A percentile compares a stretch with the other conserved stretches of the same genome.
phyloP scores from a whole-genome alignment of 1,140 invertebrate species.

The Drosophila lacertosa region DNA sequence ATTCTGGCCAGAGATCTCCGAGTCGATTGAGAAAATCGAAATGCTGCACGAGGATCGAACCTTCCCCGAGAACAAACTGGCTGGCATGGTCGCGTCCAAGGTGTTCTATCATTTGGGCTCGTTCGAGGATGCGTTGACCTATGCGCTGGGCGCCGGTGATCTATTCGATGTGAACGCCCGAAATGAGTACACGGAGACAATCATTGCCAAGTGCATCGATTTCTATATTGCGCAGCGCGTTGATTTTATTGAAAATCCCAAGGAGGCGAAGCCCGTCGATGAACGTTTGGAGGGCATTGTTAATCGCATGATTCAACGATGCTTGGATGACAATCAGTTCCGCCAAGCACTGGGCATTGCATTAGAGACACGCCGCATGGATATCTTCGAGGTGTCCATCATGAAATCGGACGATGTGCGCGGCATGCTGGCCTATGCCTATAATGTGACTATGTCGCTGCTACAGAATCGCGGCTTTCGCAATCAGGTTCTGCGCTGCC shows the following conservation, averaged over 20 bases:
- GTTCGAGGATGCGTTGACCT: constrained; percentile 97
- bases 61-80: constrained; percentile 95
- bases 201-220: constrained; percentile 97
- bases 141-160: constrained; percentile 96
- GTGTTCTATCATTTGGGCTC: constrained; percentile 99
- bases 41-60: constrained; percentile 96
- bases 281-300: constrained; percentile 96
- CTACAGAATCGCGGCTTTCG: constrained; percentile 97
- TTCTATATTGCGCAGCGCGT: constrained; percentile 95
- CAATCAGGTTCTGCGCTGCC: constrained; percentile 93
- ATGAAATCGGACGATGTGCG: constrained; percentile 95
- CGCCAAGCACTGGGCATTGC: constrained; percentile 97
- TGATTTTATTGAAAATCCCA: constrained; percentile 87
- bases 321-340: constrained; percentile 96
- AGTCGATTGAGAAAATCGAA: constrained; percentile 99
- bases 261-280: constrained; percentile 91
- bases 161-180: constrained; percentile 97
- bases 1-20: constrained; percentile 99
- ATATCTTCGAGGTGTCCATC: constrained; percentile 95
- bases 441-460: constrained; percentile 97
- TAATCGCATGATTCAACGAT: constrained; percentile 98
- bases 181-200: constrained; percentile 98
- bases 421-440: constrained; percentile 96
- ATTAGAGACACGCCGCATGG: constrained; percentile 97
- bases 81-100: constrained; percentile 98